These are phyloP conservation scores for Maniola jurtina DNA, from an alignment of 1,140 invertebrate species.

Conservation along the genomic window DNA sequence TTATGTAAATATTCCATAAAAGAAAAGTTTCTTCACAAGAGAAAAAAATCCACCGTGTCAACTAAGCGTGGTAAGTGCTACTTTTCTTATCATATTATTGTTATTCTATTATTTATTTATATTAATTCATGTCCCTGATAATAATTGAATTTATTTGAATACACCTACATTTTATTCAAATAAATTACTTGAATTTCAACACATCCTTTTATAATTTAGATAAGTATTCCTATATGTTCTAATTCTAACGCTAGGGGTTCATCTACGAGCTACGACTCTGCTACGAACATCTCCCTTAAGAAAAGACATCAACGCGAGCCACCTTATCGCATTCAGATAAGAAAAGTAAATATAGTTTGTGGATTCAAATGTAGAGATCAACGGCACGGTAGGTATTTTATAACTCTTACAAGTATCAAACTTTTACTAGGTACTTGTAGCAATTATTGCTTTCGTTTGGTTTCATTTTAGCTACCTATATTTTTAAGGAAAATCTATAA, in stretches of 20 bases:
- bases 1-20: background rate
- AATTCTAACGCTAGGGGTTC: background rate
- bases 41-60: background rate
- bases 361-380: no score
- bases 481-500: no score
- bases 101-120: background rate
- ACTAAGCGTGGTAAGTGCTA: background rate
- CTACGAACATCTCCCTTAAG: constrained; percentile 6
- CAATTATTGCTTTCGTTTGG: no score
- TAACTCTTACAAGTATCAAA: no score
- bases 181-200: no score
- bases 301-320: constrained; percentile 35
- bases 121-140: no score
- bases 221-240: background rate
- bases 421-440: no score
- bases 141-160: background rate
- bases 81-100: background rate
- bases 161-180: background rate
- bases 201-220: no score
- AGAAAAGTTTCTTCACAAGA: background rate
- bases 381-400: no score
- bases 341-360: background rate
- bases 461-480: no score
- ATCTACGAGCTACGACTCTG: background rate
- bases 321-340: constrained; percentile 6